These are phyloP conservation scores for Tenebrio molitor DNA, from an alignment of 1,140 invertebrate genomes.

Conservation along the genomic window DNA sequence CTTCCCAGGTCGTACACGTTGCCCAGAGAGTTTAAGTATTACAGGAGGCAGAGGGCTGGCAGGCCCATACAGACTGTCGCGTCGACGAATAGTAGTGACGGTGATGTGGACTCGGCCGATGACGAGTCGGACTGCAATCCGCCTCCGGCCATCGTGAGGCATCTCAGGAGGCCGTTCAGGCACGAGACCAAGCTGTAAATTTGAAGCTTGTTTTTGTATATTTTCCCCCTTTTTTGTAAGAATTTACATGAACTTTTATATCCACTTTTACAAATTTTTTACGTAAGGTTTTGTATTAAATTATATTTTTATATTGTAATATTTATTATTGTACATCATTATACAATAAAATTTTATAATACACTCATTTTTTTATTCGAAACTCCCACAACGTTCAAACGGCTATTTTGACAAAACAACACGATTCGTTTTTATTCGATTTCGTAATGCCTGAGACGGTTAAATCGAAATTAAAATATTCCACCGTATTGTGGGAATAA, in stretches of 20 bases:
- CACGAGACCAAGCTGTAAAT: slow-evolving; percentile 66
- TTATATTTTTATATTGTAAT: slow-evolving; percentile 46
- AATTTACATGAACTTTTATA: slow-evolving; percentile 38
- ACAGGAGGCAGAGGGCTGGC: slow-evolving; percentile 71
- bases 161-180: slow-evolving; percentile 61
- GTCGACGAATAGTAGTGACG: slow-evolving; percentile 89
- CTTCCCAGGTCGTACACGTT: slow-evolving; percentile 86
- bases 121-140: slow-evolving; percentile 70
- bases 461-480: too few species aligned
- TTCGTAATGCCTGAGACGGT: too few species aligned
- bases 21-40: slow-evolving; percentile 87
- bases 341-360: slow-evolving; percentile 28
- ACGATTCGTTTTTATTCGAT: too few species aligned
- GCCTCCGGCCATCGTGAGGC: slow-evolving; percentile 60
- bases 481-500: too few species aligned
- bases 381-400: too few species aligned
- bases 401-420: too few species aligned
- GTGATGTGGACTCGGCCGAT: slow-evolving; percentile 78
- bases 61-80: slow-evolving; percentile 74
- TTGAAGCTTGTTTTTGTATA: slow-evolving; percentile 17
- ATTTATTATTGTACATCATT: slow-evolving; percentile 46
- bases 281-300: slow-evolving; percentile 43
- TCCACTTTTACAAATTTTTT: slow-evolving; percentile 39
- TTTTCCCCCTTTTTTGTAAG: slow-evolving; percentile 29
- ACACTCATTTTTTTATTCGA: too few species aligned